Conservation (phyloP, 2,797 vertebrate genomes). For the Linurgus olivaceus region DNA sequence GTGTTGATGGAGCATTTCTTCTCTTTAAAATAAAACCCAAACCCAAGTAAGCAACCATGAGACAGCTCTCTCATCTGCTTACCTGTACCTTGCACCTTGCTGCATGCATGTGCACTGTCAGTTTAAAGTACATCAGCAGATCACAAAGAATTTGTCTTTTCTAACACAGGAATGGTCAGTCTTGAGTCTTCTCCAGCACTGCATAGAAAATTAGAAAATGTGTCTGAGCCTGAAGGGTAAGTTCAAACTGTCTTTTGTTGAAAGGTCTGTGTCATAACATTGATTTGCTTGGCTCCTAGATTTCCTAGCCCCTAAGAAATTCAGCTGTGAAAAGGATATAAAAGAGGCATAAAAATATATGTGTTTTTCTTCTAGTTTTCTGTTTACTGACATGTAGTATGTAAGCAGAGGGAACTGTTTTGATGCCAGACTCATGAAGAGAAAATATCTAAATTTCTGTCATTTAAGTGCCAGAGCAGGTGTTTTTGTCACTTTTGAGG, state of each 20-base stretch:
- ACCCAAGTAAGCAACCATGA: neutral
- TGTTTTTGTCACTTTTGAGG: neutral
- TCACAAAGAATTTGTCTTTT: neutral
- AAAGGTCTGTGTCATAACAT: neutral
- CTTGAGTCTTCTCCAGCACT: neutral
- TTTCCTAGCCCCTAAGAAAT: neutral
- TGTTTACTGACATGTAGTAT: neutral
- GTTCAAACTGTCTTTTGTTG: neutral
- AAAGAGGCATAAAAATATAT: neutral
- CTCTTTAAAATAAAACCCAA: neutral
- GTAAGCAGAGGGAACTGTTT: neutral
- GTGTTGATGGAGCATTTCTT: neutral
- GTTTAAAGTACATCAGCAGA: neutral
- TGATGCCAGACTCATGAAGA: neutral
- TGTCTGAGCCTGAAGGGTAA: neutral
- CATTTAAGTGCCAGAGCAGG: neutral
- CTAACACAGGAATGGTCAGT: neutral
- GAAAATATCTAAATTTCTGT: neutral
- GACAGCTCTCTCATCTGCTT: neutral
- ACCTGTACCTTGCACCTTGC: neutral
- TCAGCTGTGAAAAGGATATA: neutral
- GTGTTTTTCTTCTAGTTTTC: neutral
- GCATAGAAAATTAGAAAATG: neutral
- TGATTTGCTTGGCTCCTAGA: neutral
- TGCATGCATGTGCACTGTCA: fast-evolving